phyloP scores from a whole-genome alignment of 2,888 invertebrate genomes.

The Tromatobia lineatoria region DNA sequence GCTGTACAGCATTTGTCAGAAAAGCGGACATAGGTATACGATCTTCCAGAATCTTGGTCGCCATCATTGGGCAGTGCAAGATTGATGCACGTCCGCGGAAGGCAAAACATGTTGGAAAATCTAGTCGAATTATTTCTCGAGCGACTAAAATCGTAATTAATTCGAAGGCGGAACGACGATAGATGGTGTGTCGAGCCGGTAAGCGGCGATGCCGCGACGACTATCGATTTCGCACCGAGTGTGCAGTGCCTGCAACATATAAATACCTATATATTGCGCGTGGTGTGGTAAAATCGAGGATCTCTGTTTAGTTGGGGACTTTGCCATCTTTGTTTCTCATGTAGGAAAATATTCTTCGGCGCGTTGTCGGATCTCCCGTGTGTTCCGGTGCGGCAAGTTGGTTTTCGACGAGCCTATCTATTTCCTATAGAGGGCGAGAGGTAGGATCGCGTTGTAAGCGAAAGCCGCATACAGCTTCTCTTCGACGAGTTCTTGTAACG shows the following conservation, averaged over 20 bases:
- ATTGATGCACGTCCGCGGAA: conserved; percentile 31
- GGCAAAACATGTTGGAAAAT: conserved; percentile 61
- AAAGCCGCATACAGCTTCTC: conserved; percentile 18
- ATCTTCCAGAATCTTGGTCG: neutral
- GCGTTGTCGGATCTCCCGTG: conserved; percentile 39
- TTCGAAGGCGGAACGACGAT: conserved; percentile 60
- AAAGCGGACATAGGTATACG: neutral
- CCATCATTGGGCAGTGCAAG: conserved; percentile 24
- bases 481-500: conserved; percentile 53
- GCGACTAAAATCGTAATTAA: conserved; percentile 65
- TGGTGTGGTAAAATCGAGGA: conserved; percentile 26
- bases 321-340: neutral
- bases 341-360: conserved; percentile 38
- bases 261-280: conserved; percentile 1
- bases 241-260: conserved; percentile 1
- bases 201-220: conserved; percentile 15
- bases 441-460: conserved; percentile 16
- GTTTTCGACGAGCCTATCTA: conserved; percentile 55
- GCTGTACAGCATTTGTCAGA: conserved; percentile 46
- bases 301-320: conserved; percentile 4
- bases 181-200: conserved; percentile 14
- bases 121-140: conserved; percentile 63
- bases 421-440: conserved; percentile 25
- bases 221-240: conserved; percentile 11
- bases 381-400: conserved; percentile 17